Conservation (phyloP, 2,113 vertebrate genomes). For the Nesospiza acunhae region DNA sequence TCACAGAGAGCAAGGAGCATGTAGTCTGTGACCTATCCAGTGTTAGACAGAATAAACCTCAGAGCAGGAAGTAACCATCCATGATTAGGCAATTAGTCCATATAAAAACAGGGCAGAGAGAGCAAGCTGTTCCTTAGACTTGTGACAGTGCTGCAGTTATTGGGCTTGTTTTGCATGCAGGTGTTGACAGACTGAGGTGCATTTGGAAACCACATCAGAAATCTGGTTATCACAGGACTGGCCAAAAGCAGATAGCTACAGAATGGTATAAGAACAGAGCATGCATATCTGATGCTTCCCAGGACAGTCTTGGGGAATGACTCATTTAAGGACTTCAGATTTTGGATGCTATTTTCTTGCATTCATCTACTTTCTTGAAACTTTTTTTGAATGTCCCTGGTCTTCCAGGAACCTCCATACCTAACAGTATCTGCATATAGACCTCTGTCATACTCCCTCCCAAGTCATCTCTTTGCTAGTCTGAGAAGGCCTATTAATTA, state of each 20-base stretch:
- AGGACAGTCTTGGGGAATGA: neutral
- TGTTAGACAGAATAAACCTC: neutral
- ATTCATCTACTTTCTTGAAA: neutral
- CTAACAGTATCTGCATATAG: neutral
- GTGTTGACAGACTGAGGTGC: fast-evolving
- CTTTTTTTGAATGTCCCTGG: neutral
- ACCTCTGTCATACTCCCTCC: neutral
- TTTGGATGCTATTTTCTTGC: neutral
- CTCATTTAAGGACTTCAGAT: neutral
- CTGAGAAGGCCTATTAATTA: neutral
- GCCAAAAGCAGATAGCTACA: neutral
- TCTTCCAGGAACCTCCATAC: neutral
- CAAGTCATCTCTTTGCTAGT: neutral
- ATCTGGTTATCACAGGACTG: neutral
- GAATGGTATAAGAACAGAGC: neutral
- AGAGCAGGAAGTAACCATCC: neutral
- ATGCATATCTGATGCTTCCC: neutral
- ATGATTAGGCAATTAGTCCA: neutral
- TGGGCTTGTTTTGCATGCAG: neutral
- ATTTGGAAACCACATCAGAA: neutral
- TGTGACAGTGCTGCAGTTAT: neutral
- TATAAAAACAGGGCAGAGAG: neutral
- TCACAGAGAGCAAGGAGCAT: neutral
- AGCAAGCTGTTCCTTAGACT: neutral
- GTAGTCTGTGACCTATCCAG: neutral